Base-by-base conservation (phyloP, 1,140 invertebrate genomes). In the Heterodera schachtii region DNA sequence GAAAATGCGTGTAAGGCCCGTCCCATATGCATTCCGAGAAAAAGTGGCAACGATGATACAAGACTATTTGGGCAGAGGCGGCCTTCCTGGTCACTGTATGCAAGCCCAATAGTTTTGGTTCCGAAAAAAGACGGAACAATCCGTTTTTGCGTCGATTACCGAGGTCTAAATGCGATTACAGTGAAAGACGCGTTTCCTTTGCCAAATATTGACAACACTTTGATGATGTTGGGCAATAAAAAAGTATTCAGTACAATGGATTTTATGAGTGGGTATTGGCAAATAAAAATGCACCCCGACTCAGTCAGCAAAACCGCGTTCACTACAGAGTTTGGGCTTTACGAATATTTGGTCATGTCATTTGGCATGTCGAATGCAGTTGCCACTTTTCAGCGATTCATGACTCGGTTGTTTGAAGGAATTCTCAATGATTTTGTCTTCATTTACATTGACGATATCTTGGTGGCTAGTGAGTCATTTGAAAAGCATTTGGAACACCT, bases 111-210 rank as follows among this genome's bases (percentile, higher is more conserved):
- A 0, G 90, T 93, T 0, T 74, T 92, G 19, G 90, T 92, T 0
- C 86, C 88, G 81, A 93, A 93, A 78, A 91, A 91, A 57, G 86
- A 92, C 87, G 88, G 91, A 73, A 74, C 86, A 71, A 76, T 87
- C 41, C 84, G 90, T 80, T 81, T 92, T 79, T 91, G 90, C 82
- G 81, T 92, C 0, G 91, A 93, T 84, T 93, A 89, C 82, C 64
- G 91, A 49, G 60, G 75, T n/a, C 73, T 93, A 41, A 93, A 93
- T 84, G 8, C 19, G 75, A 85, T 81, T 0, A 92, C 90, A 0
- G 86, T 88, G 0, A 83, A 86, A 73, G 92, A 93, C 84, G 86
- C 82, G 52, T 93, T 91, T 85, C 92, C 92, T 84, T 78, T 93
- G 1, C 92, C 91, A 0, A 73, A 87, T 4, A 91, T 93, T 43